phyloP scores from a whole-genome alignment of 2,113 vertebrate species.

The Xenus cinereus region DNA sequence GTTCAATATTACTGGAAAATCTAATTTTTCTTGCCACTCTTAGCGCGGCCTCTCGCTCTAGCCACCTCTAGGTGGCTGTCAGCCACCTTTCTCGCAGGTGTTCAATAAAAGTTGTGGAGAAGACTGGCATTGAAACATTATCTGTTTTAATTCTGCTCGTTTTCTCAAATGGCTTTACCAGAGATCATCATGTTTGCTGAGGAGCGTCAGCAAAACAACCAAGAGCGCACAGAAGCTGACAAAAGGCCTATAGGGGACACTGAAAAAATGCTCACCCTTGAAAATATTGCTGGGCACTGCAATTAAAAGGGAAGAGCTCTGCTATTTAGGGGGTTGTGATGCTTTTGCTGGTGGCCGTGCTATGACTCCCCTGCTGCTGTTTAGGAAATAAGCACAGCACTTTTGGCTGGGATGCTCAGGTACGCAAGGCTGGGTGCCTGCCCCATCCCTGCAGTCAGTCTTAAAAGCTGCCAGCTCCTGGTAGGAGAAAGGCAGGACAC shows the following conservation, averaged over 20 bases:
- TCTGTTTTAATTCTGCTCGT: background rate
- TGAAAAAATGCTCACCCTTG: background rate
- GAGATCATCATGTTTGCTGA: background rate
- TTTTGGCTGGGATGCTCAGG: background rate
- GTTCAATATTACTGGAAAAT: background rate
- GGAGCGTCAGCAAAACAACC: background rate
- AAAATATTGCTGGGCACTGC: background rate
- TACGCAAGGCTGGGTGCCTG: background rate
- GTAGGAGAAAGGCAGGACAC: background rate
- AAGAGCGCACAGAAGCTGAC: background rate
- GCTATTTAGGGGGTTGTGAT: background rate
- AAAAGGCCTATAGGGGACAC: background rate
- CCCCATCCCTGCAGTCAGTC: background rate
- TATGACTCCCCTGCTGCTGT: background rate
- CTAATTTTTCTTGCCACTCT: background rate
- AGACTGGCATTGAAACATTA: background rate
- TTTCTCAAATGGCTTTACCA: background rate
- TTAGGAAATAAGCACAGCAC: background rate
- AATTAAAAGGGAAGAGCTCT: conserved; percentile 13
- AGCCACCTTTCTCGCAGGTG: background rate
- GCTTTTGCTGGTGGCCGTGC: background rate
- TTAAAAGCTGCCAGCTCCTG: background rate
- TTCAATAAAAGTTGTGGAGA: background rate
- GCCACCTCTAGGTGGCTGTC: background rate
- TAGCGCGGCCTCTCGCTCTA: background rate